These are phyloP conservation scores for Terebella lapidaria DNA, from an alignment of 2,888 invertebrate genomes.

Conservation along the genomic window DNA sequence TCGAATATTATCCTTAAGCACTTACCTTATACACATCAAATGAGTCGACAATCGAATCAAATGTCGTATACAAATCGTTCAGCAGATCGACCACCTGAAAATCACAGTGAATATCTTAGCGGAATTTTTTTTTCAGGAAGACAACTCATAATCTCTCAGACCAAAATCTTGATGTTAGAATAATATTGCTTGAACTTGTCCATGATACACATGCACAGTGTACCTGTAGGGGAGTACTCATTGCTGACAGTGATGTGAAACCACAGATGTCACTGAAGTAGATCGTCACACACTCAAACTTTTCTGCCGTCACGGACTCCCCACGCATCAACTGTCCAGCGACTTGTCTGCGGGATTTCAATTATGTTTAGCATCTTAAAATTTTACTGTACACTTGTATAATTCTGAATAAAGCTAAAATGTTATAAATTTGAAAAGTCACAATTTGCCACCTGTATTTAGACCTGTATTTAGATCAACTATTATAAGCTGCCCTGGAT, in stretches of 20 bases:
- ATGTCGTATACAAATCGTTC: slow-evolving; percentile 95
- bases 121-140: no score
- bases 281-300: slow-evolving; percentile 56
- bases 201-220: no score
- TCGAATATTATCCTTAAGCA: no score
- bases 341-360: slow-evolving; percentile 18
- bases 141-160: no score
- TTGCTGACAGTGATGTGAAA: slow-evolving; percentile 57
- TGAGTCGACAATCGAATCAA: slow-evolving; percentile 92
- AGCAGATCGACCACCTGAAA: slow-evolving; percentile 88
- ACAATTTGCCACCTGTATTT: no score
- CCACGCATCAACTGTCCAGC: slow-evolving; percentile 55
- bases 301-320: slow-evolving; percentile 56
- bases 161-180: no score
- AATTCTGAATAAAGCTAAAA: no score
- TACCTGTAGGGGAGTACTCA: slow-evolving; percentile 31
- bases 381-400: neutral
- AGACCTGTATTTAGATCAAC: no score
- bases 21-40: slow-evolving; percentile 77
- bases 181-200: no score
- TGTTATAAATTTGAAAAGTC: no score
- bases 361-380: neutral
- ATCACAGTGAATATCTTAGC: no score
- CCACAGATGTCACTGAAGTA: slow-evolving; percentile 60
- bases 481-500: no score